A percentile compares a stretch with the other conserved stretches of the same genome.
Evolutionary conservation across 2,797 vertebrate species (phyloP).

Genomic region (Zalophus californianus): DNA sequence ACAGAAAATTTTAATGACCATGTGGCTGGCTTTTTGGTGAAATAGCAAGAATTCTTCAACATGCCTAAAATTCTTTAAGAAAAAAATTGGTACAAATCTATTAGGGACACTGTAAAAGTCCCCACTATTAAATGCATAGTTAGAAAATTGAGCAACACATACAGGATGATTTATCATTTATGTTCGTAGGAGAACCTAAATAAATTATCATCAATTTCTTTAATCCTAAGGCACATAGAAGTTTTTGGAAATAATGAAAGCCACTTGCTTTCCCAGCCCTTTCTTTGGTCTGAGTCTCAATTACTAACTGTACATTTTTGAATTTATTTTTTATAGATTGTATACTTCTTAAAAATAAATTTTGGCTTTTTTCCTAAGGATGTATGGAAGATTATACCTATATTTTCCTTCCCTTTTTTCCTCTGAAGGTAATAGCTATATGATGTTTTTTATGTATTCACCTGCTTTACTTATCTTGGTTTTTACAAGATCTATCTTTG

Average conservation of each 20-base stretch:
- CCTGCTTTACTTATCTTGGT: conserved; percentile 7
- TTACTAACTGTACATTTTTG: conserved; percentile 53
- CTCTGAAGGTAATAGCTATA: not conserved
- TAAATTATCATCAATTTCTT: conserved; percentile 83
- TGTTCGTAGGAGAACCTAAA: conserved; percentile 69
- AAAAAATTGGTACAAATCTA: conserved; percentile 74
- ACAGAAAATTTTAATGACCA: conserved; percentile 87
- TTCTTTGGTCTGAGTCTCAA: conserved; percentile 52
- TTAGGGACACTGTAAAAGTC: conserved; percentile 61
- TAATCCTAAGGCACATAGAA: conserved; percentile 76
- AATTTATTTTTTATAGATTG: conserved; percentile 47
- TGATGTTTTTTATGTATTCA: not conserved
- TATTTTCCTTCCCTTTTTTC: not conserved
- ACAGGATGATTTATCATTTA: conserved; percentile 76
- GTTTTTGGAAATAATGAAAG: conserved; percentile 83
- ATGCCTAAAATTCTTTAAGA: conserved; percentile 83
- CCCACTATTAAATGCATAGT: conserved; percentile 30
- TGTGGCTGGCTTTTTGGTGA: conserved; percentile 80
- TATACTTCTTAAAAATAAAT: conserved; percentile 29
- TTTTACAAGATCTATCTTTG: not conserved
- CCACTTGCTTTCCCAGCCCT: conserved; percentile 79
- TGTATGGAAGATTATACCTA: not conserved
- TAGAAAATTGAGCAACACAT: conserved; percentile 53
- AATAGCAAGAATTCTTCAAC: conserved; percentile 84
- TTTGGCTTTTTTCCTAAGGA: conserved; percentile 55